Percentiles rank a stretch among this genome's conserved stretches.
These are phyloP conservation scores for Epinotia demarniana DNA, from an alignment of 2,888 invertebrate species.

Conservation along the genomic window DNA sequence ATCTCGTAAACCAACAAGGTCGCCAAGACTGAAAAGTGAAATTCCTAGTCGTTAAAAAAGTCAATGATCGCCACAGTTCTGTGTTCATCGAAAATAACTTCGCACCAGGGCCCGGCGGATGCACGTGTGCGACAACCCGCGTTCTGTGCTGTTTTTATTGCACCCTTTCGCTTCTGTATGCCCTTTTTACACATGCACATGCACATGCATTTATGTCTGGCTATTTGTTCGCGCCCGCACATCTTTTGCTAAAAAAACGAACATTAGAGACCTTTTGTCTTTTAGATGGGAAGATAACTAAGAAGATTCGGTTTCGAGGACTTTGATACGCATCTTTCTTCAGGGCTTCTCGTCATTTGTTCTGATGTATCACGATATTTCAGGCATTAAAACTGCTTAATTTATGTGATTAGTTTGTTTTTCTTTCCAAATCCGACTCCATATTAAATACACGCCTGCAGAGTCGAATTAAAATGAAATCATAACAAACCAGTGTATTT, in stretches of 20 bases:
- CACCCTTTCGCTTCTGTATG: conserved; percentile 50
- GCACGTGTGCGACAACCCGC: conserved; percentile 79
- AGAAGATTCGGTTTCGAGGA: conserved; percentile 19
- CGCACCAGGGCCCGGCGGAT: conserved; percentile 75
- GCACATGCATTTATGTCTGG: conserved; percentile 10
- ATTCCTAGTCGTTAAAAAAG: conserved; percentile 33
- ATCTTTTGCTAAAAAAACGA: conserved; percentile 30
- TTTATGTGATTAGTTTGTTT: neutral
- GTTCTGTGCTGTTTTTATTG: conserved; percentile 73
- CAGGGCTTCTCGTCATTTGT: neutral
- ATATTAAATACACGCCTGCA: neutral
- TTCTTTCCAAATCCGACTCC: neutral
- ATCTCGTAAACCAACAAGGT: conserved; percentile 29
- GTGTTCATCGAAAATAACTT: conserved; percentile 73
- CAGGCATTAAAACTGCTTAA: neutral
- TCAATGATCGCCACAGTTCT: conserved; percentile 40
- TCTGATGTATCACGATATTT: conserved; percentile 3
- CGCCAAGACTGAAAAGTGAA: conserved; percentile 20
- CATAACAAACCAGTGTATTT: conserved; percentile 8
- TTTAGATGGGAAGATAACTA: conserved; percentile 33
- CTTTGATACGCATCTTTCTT: conserved; percentile 13
- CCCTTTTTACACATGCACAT: conserved; percentile 32
- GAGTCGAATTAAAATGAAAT: neutral
- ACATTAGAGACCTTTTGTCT: conserved; percentile 36
- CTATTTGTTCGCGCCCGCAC: conserved; percentile 43